Base-by-base conservation (phyloP, 2,113 vertebrate species). In the Etheostoma cragini region DNA sequence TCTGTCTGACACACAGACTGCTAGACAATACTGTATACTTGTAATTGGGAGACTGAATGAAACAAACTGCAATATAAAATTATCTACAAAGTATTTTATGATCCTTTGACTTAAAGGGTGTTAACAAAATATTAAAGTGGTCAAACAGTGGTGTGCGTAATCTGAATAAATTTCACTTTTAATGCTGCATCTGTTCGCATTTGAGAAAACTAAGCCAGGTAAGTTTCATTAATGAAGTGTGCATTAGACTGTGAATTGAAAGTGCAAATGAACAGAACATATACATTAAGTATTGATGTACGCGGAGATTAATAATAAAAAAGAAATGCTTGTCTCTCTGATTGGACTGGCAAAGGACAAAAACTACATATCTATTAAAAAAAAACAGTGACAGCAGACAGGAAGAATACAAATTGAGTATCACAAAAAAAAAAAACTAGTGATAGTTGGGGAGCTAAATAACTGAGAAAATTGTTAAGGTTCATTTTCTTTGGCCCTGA, bases 221-320 rank as follows among this genome's bases (percentile, higher is more conserved):
- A 45, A 60, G n/a, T 77, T 63, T 69, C 52, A 35, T 72, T 84
- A 80, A 87, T 71, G 60, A 80, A 72, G 72, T 87, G 56, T 47
- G 49, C 83, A 77, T 88, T 58, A 72, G 74, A 71, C 53, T 80
- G 79, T 76, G 77, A 83, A 78, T 78, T 82, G 68, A 86, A 82
- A 86, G 42, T 70, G 80, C 66, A 82, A 87, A 82, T 83, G 49
- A 88, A 71, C 69, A 72, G 69, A 90, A 66, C 60, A 63, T 68
- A 83, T 67, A 72, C 76, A 85, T 88, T 76, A 84, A 72, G 61
- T 78, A 89, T 84, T 85, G 83, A 89, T 87, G 76, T 61, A 64
- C 12, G 26, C 56, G 69, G 71, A 70, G 49, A 76, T 58, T 58
- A 71, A 72, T 52, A 63, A 21, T 45, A 65, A 82, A 61, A 68